These are phyloP conservation scores for Halocynthia aurantium DNA, from an alignment of 23 tunicate genomes.

Conservation along the genomic window DNA sequence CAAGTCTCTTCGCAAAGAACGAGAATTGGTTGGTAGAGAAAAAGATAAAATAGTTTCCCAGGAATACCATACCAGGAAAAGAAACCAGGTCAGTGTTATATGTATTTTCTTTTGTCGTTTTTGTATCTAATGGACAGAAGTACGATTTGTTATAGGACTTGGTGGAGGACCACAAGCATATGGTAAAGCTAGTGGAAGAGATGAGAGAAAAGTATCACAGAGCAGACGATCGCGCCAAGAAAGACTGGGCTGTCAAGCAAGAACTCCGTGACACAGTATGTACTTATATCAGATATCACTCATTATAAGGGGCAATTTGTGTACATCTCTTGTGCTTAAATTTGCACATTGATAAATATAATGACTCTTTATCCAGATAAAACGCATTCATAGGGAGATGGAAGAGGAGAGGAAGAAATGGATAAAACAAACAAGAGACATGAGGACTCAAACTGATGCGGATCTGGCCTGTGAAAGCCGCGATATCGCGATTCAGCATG, in stretches of 20 bases:
- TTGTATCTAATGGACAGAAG: neutral
- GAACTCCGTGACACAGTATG: slow-evolving; percentile 58
- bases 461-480: slow-evolving; percentile 69
- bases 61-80: slow-evolving; percentile 45
- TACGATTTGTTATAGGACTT: slow-evolving; percentile 29
- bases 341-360: neutral
- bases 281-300: neutral
- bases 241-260: slow-evolving; percentile 69
- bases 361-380: slow-evolving; percentile 26
- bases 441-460: slow-evolving; percentile 73
- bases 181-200: slow-evolving; percentile 56
- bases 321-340: neutral
- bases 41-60: slow-evolving; percentile 62
- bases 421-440: slow-evolving; percentile 55
- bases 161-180: slow-evolving; percentile 57
- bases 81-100: slow-evolving; percentile 38
- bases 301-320: neutral
- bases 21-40: slow-evolving; percentile 66
- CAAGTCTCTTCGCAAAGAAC: slow-evolving; percentile 49
- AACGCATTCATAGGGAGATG: slow-evolving; percentile 61
- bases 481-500: slow-evolving; percentile 79
- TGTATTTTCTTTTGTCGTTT: neutral
- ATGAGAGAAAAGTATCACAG: slow-evolving; percentile 41
- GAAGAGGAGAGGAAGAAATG: slow-evolving; percentile 60
- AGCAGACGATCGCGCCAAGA: slow-evolving; percentile 67